phyloP scores from a whole-genome alignment of 2,888 invertebrate species.

The Caenorhabditis angaria region DNA sequence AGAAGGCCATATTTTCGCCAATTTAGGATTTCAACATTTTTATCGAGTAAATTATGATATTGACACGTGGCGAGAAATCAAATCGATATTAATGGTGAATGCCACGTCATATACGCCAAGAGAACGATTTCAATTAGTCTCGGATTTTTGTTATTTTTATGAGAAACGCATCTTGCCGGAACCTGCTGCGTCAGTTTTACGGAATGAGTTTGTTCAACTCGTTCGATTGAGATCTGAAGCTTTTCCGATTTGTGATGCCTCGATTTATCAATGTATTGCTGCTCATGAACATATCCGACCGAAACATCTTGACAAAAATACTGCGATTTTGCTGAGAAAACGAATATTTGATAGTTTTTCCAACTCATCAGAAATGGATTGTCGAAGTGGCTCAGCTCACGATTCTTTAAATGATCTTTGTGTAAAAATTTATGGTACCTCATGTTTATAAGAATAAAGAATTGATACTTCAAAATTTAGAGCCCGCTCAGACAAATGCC shows the following conservation, averaged over 20 bases:
- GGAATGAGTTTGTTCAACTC: conserved; percentile 48
- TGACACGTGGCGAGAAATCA: conserved; percentile 48
- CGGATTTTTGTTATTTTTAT: conserved; percentile 54
- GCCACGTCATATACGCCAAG: conserved; percentile 46
- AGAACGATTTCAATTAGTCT: conserved; percentile 48
- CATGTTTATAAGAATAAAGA: conserved; percentile 39
- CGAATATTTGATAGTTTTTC: conserved; percentile 43
- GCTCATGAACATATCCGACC: conserved; percentile 26
- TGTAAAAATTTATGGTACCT: conserved; percentile 41
- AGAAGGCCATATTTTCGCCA: conserved; percentile 37
- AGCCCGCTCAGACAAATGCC: conserved; percentile 36
- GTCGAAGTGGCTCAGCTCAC: conserved; percentile 41
- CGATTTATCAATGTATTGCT: conserved; percentile 42
- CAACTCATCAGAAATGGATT: conserved; percentile 48
- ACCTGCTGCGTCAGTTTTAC: conserved; percentile 43
- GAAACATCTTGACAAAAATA: conserved; percentile 22
- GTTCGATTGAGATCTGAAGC: conserved; percentile 35
- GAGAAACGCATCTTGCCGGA: conserved; percentile 43
- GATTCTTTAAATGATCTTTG: conserved; percentile 54
- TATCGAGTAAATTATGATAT: conserved; percentile 56
- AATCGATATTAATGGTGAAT: conserved; percentile 37
- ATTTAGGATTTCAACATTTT: conserved; percentile 45
- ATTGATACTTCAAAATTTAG: neutral
- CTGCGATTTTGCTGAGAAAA: conserved; percentile 15
- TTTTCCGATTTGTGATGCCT: conserved; percentile 48